Evolutionary conservation across 1,140 invertebrate species (phyloP).

Genomic region (Diprion similis): DNA sequence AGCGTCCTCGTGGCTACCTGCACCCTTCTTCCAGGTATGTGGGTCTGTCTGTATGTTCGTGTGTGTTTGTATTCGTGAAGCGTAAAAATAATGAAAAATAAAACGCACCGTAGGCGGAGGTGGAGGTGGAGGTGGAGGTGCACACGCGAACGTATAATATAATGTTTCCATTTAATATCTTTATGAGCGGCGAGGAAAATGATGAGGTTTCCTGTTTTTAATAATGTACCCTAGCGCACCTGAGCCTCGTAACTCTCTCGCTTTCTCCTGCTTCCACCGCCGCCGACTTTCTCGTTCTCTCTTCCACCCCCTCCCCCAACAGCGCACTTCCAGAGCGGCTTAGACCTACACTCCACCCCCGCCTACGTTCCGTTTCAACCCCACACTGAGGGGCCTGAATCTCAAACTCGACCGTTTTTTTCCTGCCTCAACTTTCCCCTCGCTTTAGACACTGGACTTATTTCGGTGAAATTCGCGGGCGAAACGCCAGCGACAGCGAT

Average conservation of each 20-base stretch:
- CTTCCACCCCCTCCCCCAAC: constrained; percentile 3
- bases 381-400: too few species aligned
- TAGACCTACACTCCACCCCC: constrained; percentile 8
- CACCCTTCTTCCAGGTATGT: too few species aligned
- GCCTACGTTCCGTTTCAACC: background rate
- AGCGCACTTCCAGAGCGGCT: background rate
- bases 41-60: too few species aligned
- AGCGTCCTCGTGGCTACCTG: too few species aligned
- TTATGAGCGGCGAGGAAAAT: constrained; percentile 53
- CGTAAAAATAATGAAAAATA: too few species aligned
- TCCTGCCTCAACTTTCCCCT: background rate
- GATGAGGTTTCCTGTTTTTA: constrained; percentile 60
- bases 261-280: constrained; percentile 4
- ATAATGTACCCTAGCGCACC: constrained; percentile 55
- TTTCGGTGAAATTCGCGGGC: constrained; percentile 28
- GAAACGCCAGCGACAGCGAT: too few species aligned
- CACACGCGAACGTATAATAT: constrained; percentile 40
- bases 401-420: too few species aligned
- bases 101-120: too few species aligned
- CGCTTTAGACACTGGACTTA: constrained; percentile 7
- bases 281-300: constrained; percentile 25
- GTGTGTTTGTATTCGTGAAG: too few species aligned
- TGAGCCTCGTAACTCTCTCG: constrained; percentile 56
- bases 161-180: constrained; percentile 60
- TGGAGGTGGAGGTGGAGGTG: background rate